A percentile compares a stretch with the other conserved stretches of the same genome.
Evolutionary conservation across 2,888 invertebrate genomes (phyloP).

Genomic region (Metacarcinus magister): DNA sequence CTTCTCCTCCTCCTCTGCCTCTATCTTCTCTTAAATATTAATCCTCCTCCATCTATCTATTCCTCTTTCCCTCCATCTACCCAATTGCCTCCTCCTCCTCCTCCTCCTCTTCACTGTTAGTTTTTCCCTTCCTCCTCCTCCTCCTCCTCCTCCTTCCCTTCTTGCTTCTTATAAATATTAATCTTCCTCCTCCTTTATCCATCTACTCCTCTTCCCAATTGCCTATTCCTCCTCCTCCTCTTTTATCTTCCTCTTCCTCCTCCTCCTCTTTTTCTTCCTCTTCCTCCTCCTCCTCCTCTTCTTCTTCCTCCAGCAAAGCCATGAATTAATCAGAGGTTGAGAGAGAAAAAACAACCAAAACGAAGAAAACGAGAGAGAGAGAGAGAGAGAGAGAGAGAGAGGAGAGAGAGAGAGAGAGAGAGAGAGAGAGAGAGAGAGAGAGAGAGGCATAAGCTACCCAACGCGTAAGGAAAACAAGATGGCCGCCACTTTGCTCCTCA

Average conservation of each 20-base stretch:
- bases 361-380: not conserved
- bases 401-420: constrained; percentile 2
- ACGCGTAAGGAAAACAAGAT: constrained; percentile 26
- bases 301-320: not conserved
- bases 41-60: too few species aligned
- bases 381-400: constrained; percentile 16
- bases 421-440: constrained; percentile 2
- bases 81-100: not conserved
- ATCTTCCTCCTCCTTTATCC: too few species aligned
- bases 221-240: too few species aligned
- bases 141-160: not conserved
- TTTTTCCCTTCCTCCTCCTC: not conserved
- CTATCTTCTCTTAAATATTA: not conserved
- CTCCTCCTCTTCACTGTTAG: not conserved
- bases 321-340: not conserved
- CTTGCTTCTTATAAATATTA: too few species aligned
- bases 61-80: too few species aligned
- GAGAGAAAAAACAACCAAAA: not conserved
- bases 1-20: not conserved
- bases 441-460: not conserved
- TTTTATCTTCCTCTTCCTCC: too few species aligned
- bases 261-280: not conserved
- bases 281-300: not conserved
- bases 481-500: not conserved
- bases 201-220: too few species aligned